phyloP scores from a whole-genome alignment of 2,888 invertebrate genomes.

The Stegophylla sp. region DNA sequence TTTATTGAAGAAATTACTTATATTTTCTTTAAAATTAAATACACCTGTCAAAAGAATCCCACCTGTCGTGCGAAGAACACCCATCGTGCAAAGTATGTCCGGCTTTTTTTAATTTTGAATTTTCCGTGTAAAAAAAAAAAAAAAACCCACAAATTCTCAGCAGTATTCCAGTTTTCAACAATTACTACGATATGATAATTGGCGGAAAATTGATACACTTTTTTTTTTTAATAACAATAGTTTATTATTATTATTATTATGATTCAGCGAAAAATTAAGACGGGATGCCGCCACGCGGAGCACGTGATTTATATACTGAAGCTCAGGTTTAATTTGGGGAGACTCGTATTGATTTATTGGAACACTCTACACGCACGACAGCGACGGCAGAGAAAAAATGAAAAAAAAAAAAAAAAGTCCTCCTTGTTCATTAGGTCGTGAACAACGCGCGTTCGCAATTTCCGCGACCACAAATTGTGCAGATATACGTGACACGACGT shows the following conservation, averaged over 20 bases:
- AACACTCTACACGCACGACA: slow-evolving; percentile 37
- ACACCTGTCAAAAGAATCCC: too few species aligned
- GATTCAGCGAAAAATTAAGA: neutral
- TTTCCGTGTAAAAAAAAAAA: too few species aligned
- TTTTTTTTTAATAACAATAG: neutral
- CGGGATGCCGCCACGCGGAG: neutral
- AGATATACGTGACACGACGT: slow-evolving; percentile 53
- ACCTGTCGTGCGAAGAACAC: too few species aligned
- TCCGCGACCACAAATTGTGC: slow-evolving; percentile 55
- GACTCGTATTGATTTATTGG: slow-evolving; percentile 38
- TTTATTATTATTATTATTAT: too few species aligned
- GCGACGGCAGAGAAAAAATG: slow-evolving; percentile 26
- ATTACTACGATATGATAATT: too few species aligned
- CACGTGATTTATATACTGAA: slow-evolving; percentile 14
- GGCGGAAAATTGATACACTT: neutral
- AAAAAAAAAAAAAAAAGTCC: slow-evolving; percentile 32
- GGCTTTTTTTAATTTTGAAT: too few species aligned
- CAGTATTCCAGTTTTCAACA: neutral
- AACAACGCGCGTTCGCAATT: slow-evolving; percentile 51
- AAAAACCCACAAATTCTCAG: too few species aligned
- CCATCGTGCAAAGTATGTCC: too few species aligned
- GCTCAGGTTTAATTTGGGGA: slow-evolving; percentile 18
- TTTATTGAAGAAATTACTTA: too few species aligned
- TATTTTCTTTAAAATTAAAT: too few species aligned
- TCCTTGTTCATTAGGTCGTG: slow-evolving; percentile 45